These are phyloP conservation scores for Caenorhabditis macrosperma DNA, from an alignment of 2,888 invertebrate species.

Conservation along the genomic window DNA sequence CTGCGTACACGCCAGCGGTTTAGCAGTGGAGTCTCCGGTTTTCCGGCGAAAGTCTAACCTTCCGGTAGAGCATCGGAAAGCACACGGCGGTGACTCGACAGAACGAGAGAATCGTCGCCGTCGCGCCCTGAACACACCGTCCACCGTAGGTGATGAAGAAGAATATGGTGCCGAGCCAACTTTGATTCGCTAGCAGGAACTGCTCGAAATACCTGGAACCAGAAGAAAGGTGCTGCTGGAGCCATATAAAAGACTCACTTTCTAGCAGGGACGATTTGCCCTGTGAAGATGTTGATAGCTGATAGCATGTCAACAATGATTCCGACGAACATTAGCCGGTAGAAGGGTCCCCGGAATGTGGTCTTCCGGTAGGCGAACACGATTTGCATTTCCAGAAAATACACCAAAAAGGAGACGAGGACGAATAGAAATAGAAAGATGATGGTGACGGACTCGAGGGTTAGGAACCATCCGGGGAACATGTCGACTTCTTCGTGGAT, in stretches of 20 bases:
- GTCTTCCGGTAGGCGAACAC: constrained; percentile 28
- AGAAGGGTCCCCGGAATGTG: constrained; percentile 51
- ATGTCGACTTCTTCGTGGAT: constrained; percentile 12
- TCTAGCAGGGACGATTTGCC: constrained; percentile 51
- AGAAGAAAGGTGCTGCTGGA: too few species aligned
- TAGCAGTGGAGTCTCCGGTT: neutral
- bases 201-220: constrained; percentile 25
- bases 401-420: constrained; percentile 18
- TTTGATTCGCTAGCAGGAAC: constrained; percentile 21
- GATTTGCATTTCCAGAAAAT: constrained; percentile 37
- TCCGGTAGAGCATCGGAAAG: constrained; percentile 43
- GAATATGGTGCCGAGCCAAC: constrained; percentile 27
- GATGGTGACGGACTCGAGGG: constrained; percentile 1
- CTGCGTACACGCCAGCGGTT: too few species aligned
- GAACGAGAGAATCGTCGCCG: constrained; percentile 49
- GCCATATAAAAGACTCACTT: too few species aligned
- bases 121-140: constrained; percentile 41
- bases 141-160: constrained; percentile 33
- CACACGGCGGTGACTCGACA: constrained; percentile 47
- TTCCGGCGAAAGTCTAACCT: neutral
- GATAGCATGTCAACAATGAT: constrained; percentile 53
- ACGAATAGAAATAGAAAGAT: neutral
- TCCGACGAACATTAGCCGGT: constrained; percentile 52
- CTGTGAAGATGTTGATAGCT: constrained; percentile 44
- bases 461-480: constrained; percentile 9